Conservation (phyloP, 2,888 invertebrate species). For the Phaonia tiefii region DNA sequence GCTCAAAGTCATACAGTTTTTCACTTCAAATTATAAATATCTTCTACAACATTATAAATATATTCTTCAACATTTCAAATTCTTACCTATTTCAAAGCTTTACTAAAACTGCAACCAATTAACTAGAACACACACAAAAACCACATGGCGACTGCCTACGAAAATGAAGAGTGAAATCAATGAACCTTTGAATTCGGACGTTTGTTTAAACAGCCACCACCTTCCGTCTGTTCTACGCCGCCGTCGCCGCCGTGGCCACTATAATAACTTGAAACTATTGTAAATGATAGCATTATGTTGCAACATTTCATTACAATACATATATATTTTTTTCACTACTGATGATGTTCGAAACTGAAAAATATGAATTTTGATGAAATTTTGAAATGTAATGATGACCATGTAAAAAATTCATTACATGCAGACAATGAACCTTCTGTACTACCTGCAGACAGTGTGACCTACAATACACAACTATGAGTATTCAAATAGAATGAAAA, state of each 20-base stretch:
- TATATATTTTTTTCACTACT: slow-evolving; percentile 22
- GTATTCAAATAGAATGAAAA: slow-evolving; percentile 37
- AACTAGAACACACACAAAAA: slow-evolving; percentile 3
- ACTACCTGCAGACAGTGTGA: slow-evolving; percentile 59
- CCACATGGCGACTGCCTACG: neutral
- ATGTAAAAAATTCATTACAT: slow-evolving; percentile 71
- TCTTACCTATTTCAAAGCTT: no score
- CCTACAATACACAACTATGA: slow-evolving; percentile 44
- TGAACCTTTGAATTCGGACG: slow-evolving; percentile 23
- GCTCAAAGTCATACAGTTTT: no score
- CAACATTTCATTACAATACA: slow-evolving; percentile 45
- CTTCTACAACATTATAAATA: no score
- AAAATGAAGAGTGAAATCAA: slow-evolving; percentile 23
- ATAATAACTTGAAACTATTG: slow-evolving; percentile 27
- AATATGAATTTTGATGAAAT: slow-evolving; percentile 67
- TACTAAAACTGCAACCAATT: slow-evolving; percentile 45
- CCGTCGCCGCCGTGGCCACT: neutral
- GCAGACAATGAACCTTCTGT: slow-evolving; percentile 20
- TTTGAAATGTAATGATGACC: slow-evolving; percentile 78
- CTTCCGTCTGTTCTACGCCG: neutral
- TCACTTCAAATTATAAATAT: no score
- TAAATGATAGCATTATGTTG: slow-evolving; percentile 64
- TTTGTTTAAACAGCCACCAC: neutral
- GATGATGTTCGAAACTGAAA: slow-evolving; percentile 46
- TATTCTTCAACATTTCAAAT: no score